Evolutionary conservation across 2,113 vertebrate species (phyloP).

Genomic region (Lophura nycthemera): DNA sequence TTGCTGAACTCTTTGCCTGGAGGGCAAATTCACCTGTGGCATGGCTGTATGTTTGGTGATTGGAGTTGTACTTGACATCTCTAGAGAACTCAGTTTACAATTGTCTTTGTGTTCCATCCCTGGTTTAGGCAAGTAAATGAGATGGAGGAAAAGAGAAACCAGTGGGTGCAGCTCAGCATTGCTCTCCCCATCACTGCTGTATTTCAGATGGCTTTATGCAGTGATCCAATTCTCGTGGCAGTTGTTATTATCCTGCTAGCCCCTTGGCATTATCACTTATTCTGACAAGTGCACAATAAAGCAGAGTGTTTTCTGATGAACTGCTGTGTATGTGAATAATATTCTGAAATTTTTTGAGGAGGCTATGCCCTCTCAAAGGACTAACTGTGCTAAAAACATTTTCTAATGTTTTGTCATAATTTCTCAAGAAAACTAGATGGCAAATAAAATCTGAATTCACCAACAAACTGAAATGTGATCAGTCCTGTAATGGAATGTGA

Average conservation of each 20-base stretch:
- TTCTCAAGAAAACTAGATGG: neutral
- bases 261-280: constrained; percentile 62
- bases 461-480: neutral
- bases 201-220: constrained; percentile 38
- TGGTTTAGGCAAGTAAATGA: constrained; percentile 7
- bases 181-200: constrained; percentile 35
- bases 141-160: neutral
- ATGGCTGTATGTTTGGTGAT: neutral
- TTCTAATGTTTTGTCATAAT: neutral
- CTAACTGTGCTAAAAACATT: neutral
- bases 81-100: neutral
- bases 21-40: neutral
- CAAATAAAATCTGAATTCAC: neutral
- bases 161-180: constrained; percentile 41
- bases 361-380: neutral
- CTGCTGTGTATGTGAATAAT: constrained; percentile 11
- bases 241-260: constrained; percentile 67
- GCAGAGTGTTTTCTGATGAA: constrained; percentile 34
- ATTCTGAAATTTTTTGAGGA: neutral
- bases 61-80: neutral
- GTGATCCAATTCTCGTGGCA: constrained; percentile 52
- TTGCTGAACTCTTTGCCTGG: neutral
- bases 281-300: constrained; percentile 62
- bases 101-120: neutral
- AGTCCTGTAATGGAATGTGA: neutral